Evolutionary conservation across 2,888 invertebrate genomes (phyloP), one percentile per base, ranked within the genome.

Genomic region (Drosophila acutilabella): DNA sequence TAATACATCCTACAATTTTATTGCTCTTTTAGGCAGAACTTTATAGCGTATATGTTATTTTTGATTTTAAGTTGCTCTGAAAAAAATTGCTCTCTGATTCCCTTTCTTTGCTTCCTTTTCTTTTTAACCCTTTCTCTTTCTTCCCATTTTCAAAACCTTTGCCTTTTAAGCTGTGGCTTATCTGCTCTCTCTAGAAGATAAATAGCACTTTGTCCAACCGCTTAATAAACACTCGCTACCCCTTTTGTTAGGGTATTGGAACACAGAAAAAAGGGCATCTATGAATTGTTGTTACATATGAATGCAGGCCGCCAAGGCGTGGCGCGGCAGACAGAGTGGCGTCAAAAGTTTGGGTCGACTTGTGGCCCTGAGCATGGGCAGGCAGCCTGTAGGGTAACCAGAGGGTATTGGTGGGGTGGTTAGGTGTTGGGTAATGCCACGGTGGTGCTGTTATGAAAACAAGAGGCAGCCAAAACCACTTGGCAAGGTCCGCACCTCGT

Each of bases 391-490:
- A 3, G 52, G 16, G 10, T 16, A 11, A 48, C 2, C 2, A 13
- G 45, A 10, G 38, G 4, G 23, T 23, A 23, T 23, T 30, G 23
- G n/a, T 8, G 40, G 14, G n/a, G 20, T 41, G 13, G 48, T 11
- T 20, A 23, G 10, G 45, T 14, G 16, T 33, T 20, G 53, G 48
- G 10, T 16, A 42, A 30, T 41, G 62, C 62, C 48, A 56, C 62
- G 33, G 16, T n/a, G 48, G 30, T 26, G 42, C 56, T 82, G 87
- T 87, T 82, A 83, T 84, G 88, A 87, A 89, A 83, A 83, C 86
- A 84, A 88, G 85, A 69, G 72, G 71, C 89, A 81, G 85, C 83
- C 88, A 84, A 84, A 84, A 84, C 89, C 83, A 84, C 89, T 84
- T 84, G 83, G 83, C 83, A 84, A 69, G 76, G 81, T 67, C 85